Conservation (phyloP, 2,113 vertebrate species). For the Cheirogaleus medius region DNA sequence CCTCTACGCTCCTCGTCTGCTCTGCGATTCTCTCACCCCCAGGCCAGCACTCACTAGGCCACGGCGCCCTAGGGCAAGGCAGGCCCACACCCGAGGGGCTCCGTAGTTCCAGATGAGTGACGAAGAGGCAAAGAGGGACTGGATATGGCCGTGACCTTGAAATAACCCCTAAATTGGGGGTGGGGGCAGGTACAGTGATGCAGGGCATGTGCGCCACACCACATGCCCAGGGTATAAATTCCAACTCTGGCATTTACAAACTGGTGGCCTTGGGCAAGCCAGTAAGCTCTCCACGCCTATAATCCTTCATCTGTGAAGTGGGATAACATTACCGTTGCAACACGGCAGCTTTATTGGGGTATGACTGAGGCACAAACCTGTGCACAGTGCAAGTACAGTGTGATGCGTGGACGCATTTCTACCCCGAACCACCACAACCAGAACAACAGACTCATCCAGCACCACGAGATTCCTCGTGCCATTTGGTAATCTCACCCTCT, state of each 20-base stretch:
- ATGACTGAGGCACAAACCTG: background rate
- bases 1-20: too few relatives aligned
- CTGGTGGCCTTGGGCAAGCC: background rate
- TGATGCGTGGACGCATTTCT: too few relatives aligned
- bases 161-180: too few relatives aligned
- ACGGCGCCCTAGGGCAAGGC: background rate
- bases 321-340: background rate
- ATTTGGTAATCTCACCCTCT: background rate
- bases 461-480: too few relatives aligned
- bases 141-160: too few relatives aligned
- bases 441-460: too few relatives aligned
- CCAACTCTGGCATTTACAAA: background rate
- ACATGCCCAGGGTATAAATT: background rate
- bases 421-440: background rate
- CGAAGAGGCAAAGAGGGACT: too few relatives aligned
- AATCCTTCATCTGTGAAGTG: background rate
- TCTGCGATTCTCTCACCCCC: background rate
- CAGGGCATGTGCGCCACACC: too few relatives aligned
- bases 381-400: background rate
- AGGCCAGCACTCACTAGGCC: background rate
- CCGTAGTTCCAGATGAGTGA: background rate
- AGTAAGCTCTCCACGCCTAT: background rate
- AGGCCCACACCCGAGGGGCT: background rate
- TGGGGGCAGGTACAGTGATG: too few relatives aligned
- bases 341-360: background rate